Evolutionary conservation across 1,140 invertebrate genomes (phyloP).

Genomic region (Stegodyphus mimosarum): DNA sequence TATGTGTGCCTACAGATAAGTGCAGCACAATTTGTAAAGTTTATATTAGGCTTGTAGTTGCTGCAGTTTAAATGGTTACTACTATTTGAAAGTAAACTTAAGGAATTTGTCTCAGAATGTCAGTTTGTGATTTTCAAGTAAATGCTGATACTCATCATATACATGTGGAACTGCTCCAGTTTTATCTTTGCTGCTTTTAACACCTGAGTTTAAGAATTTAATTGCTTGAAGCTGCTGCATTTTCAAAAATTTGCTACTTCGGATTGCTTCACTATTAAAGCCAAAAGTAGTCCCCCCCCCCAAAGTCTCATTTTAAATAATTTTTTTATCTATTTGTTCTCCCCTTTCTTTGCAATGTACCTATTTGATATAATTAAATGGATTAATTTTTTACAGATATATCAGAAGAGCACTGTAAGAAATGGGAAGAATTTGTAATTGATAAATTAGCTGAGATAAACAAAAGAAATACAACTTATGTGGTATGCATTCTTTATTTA

Average conservation of each 20-base stretch:
- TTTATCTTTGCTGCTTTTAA: too few species aligned
- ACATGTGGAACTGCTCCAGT: too few species aligned
- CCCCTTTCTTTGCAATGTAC: neutral
- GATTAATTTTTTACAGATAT: slow-evolving; percentile 67
- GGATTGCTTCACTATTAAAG: neutral
- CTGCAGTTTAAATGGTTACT: too few species aligned
- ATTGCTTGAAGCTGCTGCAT: neutral
- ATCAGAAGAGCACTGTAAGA: slow-evolving; percentile 71
- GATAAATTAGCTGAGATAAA: slow-evolving; percentile 74
- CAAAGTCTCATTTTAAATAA: neutral
- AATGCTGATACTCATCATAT: too few species aligned
- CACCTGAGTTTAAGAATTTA: too few species aligned
- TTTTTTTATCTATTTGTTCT: neutral
- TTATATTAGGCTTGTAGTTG: too few species aligned
- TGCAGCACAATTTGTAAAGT: too few species aligned
- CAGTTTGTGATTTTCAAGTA: too few species aligned
- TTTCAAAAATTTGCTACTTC: neutral
- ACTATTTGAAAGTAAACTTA: too few species aligned
- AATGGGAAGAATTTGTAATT: slow-evolving; percentile 75
- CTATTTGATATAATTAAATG: neutral
- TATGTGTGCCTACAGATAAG: too few species aligned
- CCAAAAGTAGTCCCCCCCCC: too few species aligned
- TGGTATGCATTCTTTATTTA: slow-evolving; percentile 63
- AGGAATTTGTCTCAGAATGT: too few species aligned
- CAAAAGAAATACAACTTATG: slow-evolving; percentile 73